Base-by-base conservation (phyloP, 2,797 vertebrate species). In the Etheostoma nigrum region DNA sequence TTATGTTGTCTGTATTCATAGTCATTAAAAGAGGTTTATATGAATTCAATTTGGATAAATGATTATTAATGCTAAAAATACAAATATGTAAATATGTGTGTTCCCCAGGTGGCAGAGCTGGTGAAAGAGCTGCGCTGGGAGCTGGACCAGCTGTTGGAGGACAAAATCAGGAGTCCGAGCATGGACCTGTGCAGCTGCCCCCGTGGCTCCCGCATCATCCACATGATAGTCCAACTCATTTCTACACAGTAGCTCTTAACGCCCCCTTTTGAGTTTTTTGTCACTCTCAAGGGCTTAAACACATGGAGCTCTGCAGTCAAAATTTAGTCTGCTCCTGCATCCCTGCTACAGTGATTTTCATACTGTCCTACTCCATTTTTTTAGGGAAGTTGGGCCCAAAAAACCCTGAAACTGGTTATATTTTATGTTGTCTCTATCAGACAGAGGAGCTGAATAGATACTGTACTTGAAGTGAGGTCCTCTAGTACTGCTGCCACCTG, bases 101-200 rank as follows among this genome's bases (percentile, higher is more conserved):
- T 78, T 5, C 4, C 76, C 5, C 58, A 99, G 98, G 96, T 99
- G 76, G 98, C 97, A 0, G 98, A 99, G 90, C 88, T 99, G 89
- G 96, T 99, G 59, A 98, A 96, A 54, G 97, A 98, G 92, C 92
- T 99, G 79, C 97, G 98, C 61, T 96, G 94, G 61, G 97, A 99
- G 88, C 92, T 99, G 48, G 98, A 99, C 90, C 96, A 97, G 89
- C 95, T 99, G 18, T 94, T 99, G 69, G 97, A 99, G 86, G 98
- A 99, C 82, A 99, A 99, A 91, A 99, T 99, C 87, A 96, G 94
- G 85, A 98, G 92, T 62, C 98, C 98, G 0, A 98, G 94, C 92
- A 97, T 97, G 87, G 97, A 99, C 88, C 86, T 99, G 71, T 97
- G 96, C 76, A 93, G 88, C 67, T 99, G 98, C 71, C 97, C 97